Evolutionary conservation across 2,888 invertebrate genomes (phyloP).

Genomic region (Heliconius hortense): DNA sequence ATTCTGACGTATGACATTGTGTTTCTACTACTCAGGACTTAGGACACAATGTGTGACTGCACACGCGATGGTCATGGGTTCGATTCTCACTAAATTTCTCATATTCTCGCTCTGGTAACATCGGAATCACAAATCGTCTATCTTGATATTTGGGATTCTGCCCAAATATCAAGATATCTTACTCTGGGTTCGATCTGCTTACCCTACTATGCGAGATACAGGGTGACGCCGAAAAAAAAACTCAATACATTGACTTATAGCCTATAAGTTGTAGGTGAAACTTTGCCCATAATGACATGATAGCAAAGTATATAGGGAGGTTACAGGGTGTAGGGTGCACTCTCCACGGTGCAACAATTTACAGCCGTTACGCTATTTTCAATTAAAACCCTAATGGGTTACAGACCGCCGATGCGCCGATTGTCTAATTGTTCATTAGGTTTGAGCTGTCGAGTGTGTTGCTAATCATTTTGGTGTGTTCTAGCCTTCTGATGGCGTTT

Average conservation of each 20-base stretch:
- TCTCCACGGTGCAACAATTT: constrained; percentile 74
- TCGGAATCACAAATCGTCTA: too few species aligned
- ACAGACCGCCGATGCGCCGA: constrained; percentile 80
- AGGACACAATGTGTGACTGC: background rate
- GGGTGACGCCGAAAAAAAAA: background rate
- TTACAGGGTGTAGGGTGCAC: constrained; percentile 56
- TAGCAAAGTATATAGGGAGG: constrained; percentile 49
- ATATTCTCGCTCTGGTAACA: background rate
- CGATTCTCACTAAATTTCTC: background rate
- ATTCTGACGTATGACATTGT: too few species aligned
- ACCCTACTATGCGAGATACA: too few species aligned
- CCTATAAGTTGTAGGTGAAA: constrained; percentile 4
- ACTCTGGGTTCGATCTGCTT: too few species aligned
- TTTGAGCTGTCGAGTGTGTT: constrained; percentile 47
- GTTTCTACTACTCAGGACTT: background rate
- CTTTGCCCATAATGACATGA: constrained; percentile 49
- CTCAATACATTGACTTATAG: background rate
- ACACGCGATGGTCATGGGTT: background rate
- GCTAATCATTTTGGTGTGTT: constrained; percentile 43
- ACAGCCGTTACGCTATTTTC: constrained; percentile 86
- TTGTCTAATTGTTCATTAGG: constrained; percentile 70
- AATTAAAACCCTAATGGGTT: constrained; percentile 85
- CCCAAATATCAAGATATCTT: too few species aligned
- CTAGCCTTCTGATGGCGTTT: background rate
- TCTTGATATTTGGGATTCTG: too few species aligned